Conservation (phyloP, 2,113 vertebrate species). For the Cryptomyrus ogoouensis region DNA sequence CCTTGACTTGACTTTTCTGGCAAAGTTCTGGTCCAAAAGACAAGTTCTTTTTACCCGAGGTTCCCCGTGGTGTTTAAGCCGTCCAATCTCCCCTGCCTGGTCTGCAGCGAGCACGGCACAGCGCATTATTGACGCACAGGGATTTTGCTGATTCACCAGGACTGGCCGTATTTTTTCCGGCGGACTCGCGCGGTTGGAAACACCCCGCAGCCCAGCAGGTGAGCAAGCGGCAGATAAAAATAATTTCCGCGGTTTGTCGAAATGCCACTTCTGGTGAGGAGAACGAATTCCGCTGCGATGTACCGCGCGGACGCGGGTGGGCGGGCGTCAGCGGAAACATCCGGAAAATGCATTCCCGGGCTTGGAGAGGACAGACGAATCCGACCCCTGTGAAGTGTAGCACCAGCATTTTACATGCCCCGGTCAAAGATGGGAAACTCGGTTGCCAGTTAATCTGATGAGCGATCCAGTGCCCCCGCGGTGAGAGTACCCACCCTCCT, state of each 20-base stretch:
- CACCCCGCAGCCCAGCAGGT: background rate
- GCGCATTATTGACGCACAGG: background rate
- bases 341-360: background rate
- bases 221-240: background rate
- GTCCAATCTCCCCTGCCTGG: background rate
- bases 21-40: background rate
- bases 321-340: background rate
- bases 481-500: constrained; percentile 27
- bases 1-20: background rate
- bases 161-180: background rate
- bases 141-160: background rate
- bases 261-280: background rate
- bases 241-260: background rate
- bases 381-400: background rate
- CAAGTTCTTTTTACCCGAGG: background rate
- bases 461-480: constrained; percentile 18
- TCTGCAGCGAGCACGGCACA: background rate
- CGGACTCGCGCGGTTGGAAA: background rate
- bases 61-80: background rate
- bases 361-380: background rate
- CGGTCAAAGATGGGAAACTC: background rate
- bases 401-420: background rate
- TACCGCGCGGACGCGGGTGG: background rate
- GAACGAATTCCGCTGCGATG: background rate
- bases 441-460: constrained; percentile 28